These are phyloP conservation scores for Propithecus coquereli DNA, from an alignment of 2,113 vertebrate genomes.

Conservation along the genomic window DNA sequence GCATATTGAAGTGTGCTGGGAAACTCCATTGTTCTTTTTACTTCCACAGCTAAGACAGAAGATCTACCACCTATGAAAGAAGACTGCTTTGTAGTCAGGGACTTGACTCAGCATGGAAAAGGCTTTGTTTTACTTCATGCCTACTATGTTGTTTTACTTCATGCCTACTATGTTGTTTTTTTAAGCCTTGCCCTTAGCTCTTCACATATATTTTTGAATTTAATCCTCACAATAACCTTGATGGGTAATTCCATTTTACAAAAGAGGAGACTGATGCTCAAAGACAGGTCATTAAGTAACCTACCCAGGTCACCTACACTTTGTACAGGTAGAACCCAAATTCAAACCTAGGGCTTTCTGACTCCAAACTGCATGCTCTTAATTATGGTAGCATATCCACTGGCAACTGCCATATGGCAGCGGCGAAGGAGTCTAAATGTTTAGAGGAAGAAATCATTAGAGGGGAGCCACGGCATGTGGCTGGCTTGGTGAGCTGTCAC, in stretches of 20 bases:
- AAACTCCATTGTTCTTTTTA: neutral
- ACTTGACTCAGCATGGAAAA: neutral
- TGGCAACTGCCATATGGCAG: neutral
- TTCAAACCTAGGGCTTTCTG: slow-evolving; percentile 10
- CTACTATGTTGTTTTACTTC: neutral
- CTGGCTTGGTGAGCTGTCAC: slow-evolving; percentile 34
- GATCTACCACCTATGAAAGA: neutral
- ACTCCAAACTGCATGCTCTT: neutral
- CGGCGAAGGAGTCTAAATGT: neutral
- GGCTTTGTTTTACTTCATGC: neutral
- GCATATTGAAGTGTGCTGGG: neutral
- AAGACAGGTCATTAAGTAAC: neutral
- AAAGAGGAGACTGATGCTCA: neutral
- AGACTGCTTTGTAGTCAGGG: neutral
- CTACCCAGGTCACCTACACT: neutral
- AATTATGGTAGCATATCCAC: neutral
- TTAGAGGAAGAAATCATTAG: slow-evolving; percentile 4
- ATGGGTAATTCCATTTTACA: neutral
- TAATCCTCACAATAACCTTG: neutral
- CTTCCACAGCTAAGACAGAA: neutral
- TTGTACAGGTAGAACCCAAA: neutral
- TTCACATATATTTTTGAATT: slow-evolving; percentile 20
- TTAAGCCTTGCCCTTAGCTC: neutral
- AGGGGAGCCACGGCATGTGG: slow-evolving; percentile 3
- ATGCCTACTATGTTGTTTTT: neutral